Base-by-base conservation (phyloP, 2,888 invertebrate species). In the Thera britannica region DNA sequence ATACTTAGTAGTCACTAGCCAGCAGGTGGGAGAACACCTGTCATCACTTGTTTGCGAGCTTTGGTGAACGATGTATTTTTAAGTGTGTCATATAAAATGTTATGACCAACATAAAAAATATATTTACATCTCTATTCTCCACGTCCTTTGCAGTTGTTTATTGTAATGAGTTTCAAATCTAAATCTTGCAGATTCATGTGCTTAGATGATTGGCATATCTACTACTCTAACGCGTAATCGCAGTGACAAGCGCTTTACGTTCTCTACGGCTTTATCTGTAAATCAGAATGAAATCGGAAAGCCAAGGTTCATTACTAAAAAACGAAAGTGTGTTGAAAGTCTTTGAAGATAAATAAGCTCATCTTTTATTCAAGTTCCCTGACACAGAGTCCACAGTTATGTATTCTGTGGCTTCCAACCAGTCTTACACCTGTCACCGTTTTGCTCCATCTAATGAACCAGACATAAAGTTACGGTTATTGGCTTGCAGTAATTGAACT, bases 401-500 rank as follows among this genome's bases (percentile, higher is more conserved):
- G 44, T 52, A 55, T 35, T 46, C 55, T 46, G 35, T 36, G 52
- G 36, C 12, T 52, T 35, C 54, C 58, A 58, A 48, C 60, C 60
- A 57, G 57, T 41, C 46, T 8, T n/a, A 64, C 61, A 70, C 72
- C 60, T 70, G 68, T 48, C 51, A 46, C 49, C 56, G 52, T 23
- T 36, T 52, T 63, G 65, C 69, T 71, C 67, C 59, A 71, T 68
- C 68, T 73, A 66, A 73, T 71, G 62, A 64, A 12, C 64, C 65
- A 67, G 57, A 68, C 67, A 70, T 70, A 70, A 68, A 66, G 66
- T 62, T 62, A 72, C 72, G 71, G 77, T 79, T 78, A 75, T 72
- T 72, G 75, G 71, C 63, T 74, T 75, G 70, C 74, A 78, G 82
- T 84, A 81, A 85, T 75, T 79, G 79, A 81, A 82, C 81, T 89